Evolutionary conservation across 2,888 invertebrate genomes (phyloP).

Genomic region (Ichneumoninae sp.): DNA sequence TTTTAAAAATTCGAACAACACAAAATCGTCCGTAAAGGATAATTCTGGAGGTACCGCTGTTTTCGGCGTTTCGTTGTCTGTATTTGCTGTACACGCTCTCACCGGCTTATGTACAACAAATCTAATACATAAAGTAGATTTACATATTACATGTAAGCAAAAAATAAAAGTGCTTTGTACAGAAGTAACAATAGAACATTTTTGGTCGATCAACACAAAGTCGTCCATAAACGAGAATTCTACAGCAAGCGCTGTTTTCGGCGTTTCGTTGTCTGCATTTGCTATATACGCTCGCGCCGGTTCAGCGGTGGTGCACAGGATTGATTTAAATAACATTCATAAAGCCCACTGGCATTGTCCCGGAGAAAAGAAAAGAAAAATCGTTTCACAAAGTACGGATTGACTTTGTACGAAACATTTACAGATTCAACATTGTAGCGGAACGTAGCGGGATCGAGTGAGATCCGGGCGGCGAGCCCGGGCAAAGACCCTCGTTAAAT

Average conservation of each 20-base stretch:
- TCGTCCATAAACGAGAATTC: not conserved
- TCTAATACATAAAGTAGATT: not conserved
- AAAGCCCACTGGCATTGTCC: not conserved
- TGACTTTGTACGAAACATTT: not conserved
- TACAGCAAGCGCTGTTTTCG: not conserved
- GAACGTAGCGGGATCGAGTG: constrained; percentile 46
- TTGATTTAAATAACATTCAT: not conserved
- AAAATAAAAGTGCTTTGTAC: constrained; percentile 32
- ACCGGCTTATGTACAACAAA: too few relatives aligned
- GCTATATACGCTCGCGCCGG: not conserved
- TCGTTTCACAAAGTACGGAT: not conserved
- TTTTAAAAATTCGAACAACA: not conserved
- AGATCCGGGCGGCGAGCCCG: constrained; percentile 65
- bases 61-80: too few relatives aligned
- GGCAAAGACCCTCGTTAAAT: constrained; percentile 65
- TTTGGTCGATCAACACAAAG: not conserved
- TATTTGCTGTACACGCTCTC: too few relatives aligned
- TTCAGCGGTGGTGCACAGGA: not conserved
- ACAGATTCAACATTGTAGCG: not conserved
- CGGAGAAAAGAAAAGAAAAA: not conserved
- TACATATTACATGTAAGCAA: not conserved
- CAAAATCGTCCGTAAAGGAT: too few relatives aligned
- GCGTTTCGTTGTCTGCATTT: not conserved
- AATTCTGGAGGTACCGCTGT: too few relatives aligned
- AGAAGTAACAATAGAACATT: constrained; percentile 8